phyloP scores from a whole-genome alignment of 2,113 vertebrate species.

The Sinocyclocheilus anshuiensis region DNA sequence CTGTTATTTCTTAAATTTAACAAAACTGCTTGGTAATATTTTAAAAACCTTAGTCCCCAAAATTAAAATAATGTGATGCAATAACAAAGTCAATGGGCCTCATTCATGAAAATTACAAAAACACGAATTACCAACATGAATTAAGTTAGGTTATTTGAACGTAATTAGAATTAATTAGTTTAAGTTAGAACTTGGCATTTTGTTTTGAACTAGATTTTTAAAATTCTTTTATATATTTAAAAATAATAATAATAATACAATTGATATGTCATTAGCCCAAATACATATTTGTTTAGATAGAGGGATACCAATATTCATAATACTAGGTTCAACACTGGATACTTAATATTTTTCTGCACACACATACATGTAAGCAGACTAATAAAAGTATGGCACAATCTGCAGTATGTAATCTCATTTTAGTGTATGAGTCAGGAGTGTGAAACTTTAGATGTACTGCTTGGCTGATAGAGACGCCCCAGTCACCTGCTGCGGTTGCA shows the following conservation, averaged over 20 bases:
- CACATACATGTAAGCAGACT: not conserved
- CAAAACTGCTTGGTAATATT: not conserved
- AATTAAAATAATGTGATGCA: not conserved
- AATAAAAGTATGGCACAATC: conserved; percentile 7
- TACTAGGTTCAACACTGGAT: not conserved
- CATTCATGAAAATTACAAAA: no score
- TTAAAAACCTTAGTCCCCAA: not conserved
- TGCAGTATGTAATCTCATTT: not conserved
- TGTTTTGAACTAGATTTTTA: not conserved
- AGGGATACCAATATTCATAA: not conserved
- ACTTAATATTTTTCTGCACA: not conserved
- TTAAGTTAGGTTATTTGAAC: no score
- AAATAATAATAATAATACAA: no score
- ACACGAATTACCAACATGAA: no score
- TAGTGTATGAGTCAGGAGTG: conserved; percentile 11
- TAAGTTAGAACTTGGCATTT: not conserved
- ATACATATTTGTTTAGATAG: not conserved
- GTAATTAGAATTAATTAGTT: not conserved
- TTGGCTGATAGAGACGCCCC: not conserved
- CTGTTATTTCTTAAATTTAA: not conserved
- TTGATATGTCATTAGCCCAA: not conserved
- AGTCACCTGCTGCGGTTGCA: conserved; percentile 49
- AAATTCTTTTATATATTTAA: no score
- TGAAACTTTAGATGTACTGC: conserved; percentile 9
- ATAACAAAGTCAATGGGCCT: not conserved